Conservation (phyloP, 2,797 vertebrate genomes). For the Parambassis ranga region DNA sequence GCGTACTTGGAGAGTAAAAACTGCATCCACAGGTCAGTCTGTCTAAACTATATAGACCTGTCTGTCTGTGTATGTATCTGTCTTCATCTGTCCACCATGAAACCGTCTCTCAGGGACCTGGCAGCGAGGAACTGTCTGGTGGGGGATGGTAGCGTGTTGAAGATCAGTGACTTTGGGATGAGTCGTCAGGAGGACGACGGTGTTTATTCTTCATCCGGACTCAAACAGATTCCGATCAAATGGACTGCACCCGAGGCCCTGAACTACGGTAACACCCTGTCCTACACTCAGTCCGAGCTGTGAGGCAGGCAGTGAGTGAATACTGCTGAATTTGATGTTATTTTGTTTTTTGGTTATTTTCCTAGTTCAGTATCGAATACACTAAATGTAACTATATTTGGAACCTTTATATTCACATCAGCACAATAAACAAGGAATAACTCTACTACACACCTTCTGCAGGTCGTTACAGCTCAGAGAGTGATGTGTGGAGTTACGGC, state of each 20-base stretch:
- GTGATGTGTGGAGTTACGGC: slow-evolving; percentile 97
- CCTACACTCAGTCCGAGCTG: too few relatives aligned
- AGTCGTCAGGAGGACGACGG: slow-evolving; percentile 97
- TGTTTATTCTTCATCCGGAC: slow-evolving; percentile 94
- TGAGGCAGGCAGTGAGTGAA: too few relatives aligned
- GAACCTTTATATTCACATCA: too few relatives aligned
- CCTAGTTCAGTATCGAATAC: too few relatives aligned
- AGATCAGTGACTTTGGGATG: slow-evolving; percentile 99
- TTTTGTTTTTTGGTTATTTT: too few relatives aligned
- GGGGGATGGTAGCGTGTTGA: slow-evolving; percentile 88
- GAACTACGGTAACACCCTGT: slow-evolving; percentile 86
- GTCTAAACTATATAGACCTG: too few relatives aligned
- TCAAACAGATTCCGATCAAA: slow-evolving; percentile 98
- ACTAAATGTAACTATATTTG: too few relatives aligned
- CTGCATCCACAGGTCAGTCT: slow-evolving; percentile 92
- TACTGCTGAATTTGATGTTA: too few relatives aligned
- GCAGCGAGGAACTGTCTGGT: slow-evolving; percentile 97
- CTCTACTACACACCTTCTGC: too few relatives aligned
- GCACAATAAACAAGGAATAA: too few relatives aligned
- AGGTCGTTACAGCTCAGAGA: slow-evolving; percentile 98
- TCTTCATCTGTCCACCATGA: background rate
- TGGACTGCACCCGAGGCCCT: slow-evolving; percentile 98
- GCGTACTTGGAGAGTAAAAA: slow-evolving; percentile 95
- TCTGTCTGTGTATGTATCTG: background rate
- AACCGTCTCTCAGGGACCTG: slow-evolving; percentile 89